A percentile compares a stretch with the other conserved stretches of the same genome.
phyloP scores from a whole-genome alignment of 2,888 invertebrate species.

The Drosophila diplacantha region DNA sequence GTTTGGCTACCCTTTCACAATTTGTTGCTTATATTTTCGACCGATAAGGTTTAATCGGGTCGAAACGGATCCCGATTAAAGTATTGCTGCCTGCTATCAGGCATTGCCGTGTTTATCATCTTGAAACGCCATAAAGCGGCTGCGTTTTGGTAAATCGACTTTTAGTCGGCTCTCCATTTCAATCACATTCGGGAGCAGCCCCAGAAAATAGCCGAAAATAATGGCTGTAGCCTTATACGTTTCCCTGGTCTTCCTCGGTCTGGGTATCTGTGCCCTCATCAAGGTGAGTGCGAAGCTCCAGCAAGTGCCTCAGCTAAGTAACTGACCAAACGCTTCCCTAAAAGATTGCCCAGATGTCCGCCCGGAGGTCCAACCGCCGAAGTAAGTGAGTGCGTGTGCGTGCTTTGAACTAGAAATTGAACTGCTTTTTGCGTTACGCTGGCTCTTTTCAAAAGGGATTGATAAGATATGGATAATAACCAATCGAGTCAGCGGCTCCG shows the following conservation, averaged over 20 bases:
- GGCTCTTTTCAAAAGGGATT: background rate
- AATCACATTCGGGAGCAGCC: background rate
- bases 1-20: background rate
- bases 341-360: conserved; percentile 33
- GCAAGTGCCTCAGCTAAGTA: too few relatives aligned
- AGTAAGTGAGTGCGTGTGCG: conserved; percentile 22
- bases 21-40: conserved; percentile 38
- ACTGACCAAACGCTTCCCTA: background rate
- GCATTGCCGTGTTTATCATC: conserved; percentile 40
- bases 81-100: background rate
- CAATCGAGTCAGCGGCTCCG: conserved; percentile 12
- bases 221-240: conserved; percentile 36
- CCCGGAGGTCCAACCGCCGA: background rate
- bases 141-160: background rate
- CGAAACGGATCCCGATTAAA: conserved; percentile 7
- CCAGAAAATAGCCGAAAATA: background rate
- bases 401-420: conserved; percentile 2
- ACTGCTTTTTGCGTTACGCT: background rate
- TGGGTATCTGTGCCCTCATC: conserved; percentile 36
- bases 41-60: conserved; percentile 48
- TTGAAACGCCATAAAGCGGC: background rate
- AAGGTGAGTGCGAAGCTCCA: conserved; percentile 19
- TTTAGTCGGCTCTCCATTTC: conserved; percentile 21
- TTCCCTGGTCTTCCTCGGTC: conserved; percentile 25
- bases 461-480: conserved; percentile 34